Conservation (phyloP, 1,140 invertebrate species). For the Euwallacea fornicatus region DNA sequence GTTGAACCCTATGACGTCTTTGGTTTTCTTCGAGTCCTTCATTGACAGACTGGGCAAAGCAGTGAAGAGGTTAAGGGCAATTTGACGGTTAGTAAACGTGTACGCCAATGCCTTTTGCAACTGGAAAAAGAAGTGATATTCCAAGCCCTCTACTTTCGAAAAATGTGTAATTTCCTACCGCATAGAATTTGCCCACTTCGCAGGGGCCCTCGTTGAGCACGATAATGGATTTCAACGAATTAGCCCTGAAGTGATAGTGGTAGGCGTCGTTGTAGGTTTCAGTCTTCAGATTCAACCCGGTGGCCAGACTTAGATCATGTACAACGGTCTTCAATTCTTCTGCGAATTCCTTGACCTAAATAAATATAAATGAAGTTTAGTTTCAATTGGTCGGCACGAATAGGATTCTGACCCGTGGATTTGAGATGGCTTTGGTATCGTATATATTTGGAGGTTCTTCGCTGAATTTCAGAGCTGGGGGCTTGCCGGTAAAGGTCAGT, state of each 20-base stretch:
- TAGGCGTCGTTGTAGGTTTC: conserved; percentile 60
- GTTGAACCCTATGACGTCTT: conserved; percentile 60
- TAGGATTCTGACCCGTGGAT: conserved; percentile 3
- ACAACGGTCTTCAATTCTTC: conserved; percentile 17
- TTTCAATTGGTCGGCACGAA: neutral
- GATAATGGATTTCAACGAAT: conserved; percentile 62
- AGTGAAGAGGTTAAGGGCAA: conserved; percentile 46
- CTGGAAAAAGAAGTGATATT: conserved; percentile 44
- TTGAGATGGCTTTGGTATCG: conserved; percentile 12
- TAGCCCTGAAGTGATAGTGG: conserved; percentile 64
- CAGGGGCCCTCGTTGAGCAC: conserved; percentile 52
- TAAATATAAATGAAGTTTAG: neutral
- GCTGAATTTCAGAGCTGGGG: conserved; percentile 57
- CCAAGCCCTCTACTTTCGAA: neutral
- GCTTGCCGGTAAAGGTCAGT: conserved; percentile 59
- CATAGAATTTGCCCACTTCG: conserved; percentile 41
- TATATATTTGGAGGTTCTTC: conserved; percentile 45
- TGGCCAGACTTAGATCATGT: conserved; percentile 40
- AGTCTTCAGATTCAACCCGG: conserved; percentile 49
- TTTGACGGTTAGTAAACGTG: conserved; percentile 42
- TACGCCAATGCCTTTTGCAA: conserved; percentile 56
- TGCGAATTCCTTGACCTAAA: conserved; percentile 10
- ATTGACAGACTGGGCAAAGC: conserved; percentile 42
- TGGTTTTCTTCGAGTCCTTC: conserved; percentile 52
- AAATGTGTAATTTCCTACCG: conserved; percentile 35